These are phyloP conservation scores for Bungarus multicinctus DNA, from an alignment of 2,113 vertebrate genomes.

Conservation along the genomic window DNA sequence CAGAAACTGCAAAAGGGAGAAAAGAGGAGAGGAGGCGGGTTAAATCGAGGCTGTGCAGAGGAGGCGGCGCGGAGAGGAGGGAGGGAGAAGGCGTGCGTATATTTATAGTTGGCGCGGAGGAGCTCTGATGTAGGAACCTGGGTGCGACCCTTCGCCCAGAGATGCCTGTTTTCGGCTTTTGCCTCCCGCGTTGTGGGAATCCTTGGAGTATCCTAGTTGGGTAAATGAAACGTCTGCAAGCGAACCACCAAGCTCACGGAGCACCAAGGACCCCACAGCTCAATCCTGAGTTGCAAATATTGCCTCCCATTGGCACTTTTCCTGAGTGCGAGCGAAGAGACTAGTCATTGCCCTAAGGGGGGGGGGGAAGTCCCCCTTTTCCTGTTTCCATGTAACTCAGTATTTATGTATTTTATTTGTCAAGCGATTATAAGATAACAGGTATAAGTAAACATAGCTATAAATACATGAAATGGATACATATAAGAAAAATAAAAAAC, in stretches of 20 bases:
- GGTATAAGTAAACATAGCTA: no score
- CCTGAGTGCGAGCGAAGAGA: neutral
- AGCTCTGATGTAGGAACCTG: neutral
- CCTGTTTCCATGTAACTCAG: neutral
- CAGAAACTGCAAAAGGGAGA: slow-evolving; percentile 5
- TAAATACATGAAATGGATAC: no score
- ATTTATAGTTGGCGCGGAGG: neutral
- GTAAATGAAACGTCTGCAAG: neutral
- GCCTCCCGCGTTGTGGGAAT: neutral
- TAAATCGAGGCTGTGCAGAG: neutral
- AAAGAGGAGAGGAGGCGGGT: neutral
- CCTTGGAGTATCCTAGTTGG: neutral
- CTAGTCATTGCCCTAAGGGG: neutral
- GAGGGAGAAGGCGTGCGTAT: neutral
- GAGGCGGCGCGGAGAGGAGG: neutral
- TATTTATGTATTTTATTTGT: no score
- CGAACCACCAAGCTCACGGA: neutral
- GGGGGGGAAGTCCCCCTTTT: fast-evolving
- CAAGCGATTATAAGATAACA: no score
- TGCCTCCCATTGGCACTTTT: neutral
- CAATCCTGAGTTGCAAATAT: neutral
- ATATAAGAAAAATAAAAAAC: no score
- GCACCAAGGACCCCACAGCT: neutral
- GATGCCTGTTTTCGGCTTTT: no score
- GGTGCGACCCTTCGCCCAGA: neutral